Evolutionary conservation across 2,797 vertebrate species (phyloP), one percentile per base, ranked within the genome.

Genomic region (Rhinichthys osculus): DNA sequence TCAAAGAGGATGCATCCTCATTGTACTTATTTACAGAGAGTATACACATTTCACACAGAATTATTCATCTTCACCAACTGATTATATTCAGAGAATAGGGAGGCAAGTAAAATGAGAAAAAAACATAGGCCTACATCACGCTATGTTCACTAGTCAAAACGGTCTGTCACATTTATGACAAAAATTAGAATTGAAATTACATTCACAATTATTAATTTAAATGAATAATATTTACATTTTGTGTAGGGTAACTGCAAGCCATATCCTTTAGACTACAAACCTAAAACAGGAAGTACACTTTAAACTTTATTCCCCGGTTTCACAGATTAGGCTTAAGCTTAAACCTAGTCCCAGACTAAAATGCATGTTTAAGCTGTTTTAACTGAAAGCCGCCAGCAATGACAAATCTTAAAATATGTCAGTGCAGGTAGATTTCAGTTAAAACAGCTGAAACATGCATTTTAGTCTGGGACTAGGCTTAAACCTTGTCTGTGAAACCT

Each of bases 11-110:
- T n/a, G 76, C 47, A 79, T 79, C 19, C 47, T 54, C 17, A 77
- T 67, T 84, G 35, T 67, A 30, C 52, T 62, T 35, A 78, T 71
- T 85, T 47, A 70, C 50, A 79, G 13, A 78, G 73, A 71, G 52
- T 47, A 54, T 54, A 52, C 62, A 67, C 42, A 83, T 76, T 76
- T 44, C 38, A 85, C n/a, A 33, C 38, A 47, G 38, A 71, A 59
- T 71, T 85, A 85, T 71, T 47, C 52, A 85, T 92, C 91, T 89
- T 87, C 76, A 69, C 35, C 17, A 40, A 57, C 17, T 23, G 64
- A 79, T 70, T 44, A 44, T 57, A 35, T 5, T 11, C 10, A 30
- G 23, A 59, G 47, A 59, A 71, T 50, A 67, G 1, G 1, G 4
- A 52, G 11, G 30, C 7, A 7, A 14, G 62, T 11, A 23, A 84